Percentiles rank a stretch among this genome's conserved stretches.
These are phyloP conservation scores for Actinopyga echinites DNA, from an alignment of 53 echinoderm and acorn worm genomes.

Conservation along the genomic window DNA sequence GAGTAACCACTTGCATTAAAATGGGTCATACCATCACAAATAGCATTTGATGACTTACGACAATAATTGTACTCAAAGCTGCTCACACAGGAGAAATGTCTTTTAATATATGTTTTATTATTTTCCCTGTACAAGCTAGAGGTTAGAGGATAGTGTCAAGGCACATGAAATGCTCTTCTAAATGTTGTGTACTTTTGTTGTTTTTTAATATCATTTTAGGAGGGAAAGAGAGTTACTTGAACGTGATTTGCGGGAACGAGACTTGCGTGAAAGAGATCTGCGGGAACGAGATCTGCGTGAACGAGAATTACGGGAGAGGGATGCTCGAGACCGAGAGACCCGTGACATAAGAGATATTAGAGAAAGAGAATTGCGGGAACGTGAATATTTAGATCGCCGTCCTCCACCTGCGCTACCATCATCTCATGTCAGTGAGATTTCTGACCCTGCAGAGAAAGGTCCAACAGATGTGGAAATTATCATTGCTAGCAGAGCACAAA, in stretches of 20 bases:
- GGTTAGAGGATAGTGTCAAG: no score
- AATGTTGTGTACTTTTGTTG: no score
- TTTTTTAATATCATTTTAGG: neutral
- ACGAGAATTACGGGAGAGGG: neutral
- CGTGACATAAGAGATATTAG: neutral
- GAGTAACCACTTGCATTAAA: no score
- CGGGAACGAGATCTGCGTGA: neutral
- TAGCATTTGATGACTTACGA: no score
- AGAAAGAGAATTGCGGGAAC: constrained; percentile 7
- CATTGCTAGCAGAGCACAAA: constrained; percentile 32
- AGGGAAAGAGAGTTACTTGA: constrained; percentile 45
- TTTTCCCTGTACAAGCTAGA: no score
- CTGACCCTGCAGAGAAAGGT: constrained; percentile 1
- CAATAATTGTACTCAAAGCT: no score
- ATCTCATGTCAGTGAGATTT: neutral
- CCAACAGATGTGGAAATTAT: constrained; percentile 28
- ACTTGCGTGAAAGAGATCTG: neutral
- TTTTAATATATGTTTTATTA: no score
- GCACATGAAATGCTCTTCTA: no score
- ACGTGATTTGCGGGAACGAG: constrained; percentile 18
- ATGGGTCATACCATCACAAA: no score
- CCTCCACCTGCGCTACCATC: neutral
- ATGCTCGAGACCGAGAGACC: neutral
- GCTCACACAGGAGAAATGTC: no score
- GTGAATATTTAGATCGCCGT: neutral